phyloP scores from a whole-genome alignment of 2,113 vertebrate species.

The Epinephelus cyanopodus region DNA sequence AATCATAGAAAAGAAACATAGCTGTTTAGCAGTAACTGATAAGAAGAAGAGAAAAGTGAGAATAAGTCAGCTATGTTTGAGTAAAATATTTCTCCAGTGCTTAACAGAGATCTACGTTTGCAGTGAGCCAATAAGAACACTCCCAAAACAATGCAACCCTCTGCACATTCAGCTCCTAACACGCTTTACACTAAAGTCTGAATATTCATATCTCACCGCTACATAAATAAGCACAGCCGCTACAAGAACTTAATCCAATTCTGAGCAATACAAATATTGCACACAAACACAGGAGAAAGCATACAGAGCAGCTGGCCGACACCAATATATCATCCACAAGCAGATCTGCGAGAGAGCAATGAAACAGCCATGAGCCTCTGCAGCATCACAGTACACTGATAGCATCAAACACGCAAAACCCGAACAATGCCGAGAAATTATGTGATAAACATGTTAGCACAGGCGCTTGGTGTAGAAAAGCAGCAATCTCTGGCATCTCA shows the following conservation, averaged over 20 bases:
- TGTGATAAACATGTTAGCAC: slow-evolving; percentile 27
- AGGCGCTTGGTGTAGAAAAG: not conserved
- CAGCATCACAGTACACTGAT: not conserved
- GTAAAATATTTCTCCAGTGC: not conserved
- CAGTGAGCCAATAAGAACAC: not conserved
- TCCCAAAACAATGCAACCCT: not conserved
- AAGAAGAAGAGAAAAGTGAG: not conserved
- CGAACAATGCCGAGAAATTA: not conserved
- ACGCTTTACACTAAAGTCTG: not conserved
- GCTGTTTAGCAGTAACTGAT: not conserved
- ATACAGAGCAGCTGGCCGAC: not conserved
- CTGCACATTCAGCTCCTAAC: not conserved
- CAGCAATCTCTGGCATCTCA: slow-evolving; percentile 10
- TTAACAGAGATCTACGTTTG: not conserved
- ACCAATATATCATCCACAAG: not conserved
- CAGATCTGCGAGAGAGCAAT: not conserved
- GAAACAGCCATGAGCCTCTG: not conserved
- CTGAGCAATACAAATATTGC: not conserved
- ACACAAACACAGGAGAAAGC: not conserved
- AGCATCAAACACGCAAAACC: not conserved
- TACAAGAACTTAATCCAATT: not conserved
- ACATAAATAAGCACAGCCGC: not conserved
- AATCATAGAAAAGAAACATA: not conserved
- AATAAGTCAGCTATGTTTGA: not conserved
- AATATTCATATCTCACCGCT: not conserved